Evolutionary conservation across 37 sponge, comb jelly and placozoan species (phyloP).

Genomic region (Ephydatia muelleri): DNA sequence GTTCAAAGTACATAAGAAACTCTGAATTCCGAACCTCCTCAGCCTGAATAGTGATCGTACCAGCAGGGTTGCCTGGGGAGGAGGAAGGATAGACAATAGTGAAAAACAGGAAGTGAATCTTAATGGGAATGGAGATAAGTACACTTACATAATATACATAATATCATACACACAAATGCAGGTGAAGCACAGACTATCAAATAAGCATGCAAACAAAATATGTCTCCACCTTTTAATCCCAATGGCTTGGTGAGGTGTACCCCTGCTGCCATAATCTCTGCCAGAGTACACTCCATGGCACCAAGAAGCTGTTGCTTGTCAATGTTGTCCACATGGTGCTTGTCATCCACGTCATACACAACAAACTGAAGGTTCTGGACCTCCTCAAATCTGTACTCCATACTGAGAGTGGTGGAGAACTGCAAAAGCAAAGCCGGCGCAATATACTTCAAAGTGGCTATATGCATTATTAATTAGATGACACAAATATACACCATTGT

Average conservation of each 20-base stretch:
- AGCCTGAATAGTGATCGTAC: slow-evolving; percentile 61
- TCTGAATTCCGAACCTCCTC: slow-evolving; percentile 85
- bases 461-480: too few species aligned
- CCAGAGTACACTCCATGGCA: slow-evolving; percentile 68
- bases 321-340: slow-evolving; percentile 44
- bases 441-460: too few species aligned
- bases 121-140: neutral
- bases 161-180: neutral
- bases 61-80: slow-evolving; percentile 55
- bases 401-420: slow-evolving; percentile 80
- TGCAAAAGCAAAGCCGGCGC: neutral
- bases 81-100: neutral
- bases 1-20: slow-evolving; percentile 61
- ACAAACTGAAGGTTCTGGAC: slow-evolving; percentile 81
- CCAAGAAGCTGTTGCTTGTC: slow-evolving; percentile 82
- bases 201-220: neutral
- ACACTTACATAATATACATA: neutral
- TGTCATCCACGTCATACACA: slow-evolving; percentile 84
- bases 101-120: neutral
- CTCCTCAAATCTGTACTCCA: slow-evolving; percentile 96
- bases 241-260: slow-evolving; percentile 54
- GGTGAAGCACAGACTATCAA: too few species aligned
- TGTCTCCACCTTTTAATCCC: slow-evolving; percentile 50
- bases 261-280: slow-evolving; percentile 80
- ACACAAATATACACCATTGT: too few species aligned